A percentile compares a stretch with the other conserved stretches of the same genome.
These are phyloP conservation scores for Axinella damicornis DNA, from an alignment of 37 sponge, comb jelly and placozoan genomes.

Conservation along the genomic window DNA sequence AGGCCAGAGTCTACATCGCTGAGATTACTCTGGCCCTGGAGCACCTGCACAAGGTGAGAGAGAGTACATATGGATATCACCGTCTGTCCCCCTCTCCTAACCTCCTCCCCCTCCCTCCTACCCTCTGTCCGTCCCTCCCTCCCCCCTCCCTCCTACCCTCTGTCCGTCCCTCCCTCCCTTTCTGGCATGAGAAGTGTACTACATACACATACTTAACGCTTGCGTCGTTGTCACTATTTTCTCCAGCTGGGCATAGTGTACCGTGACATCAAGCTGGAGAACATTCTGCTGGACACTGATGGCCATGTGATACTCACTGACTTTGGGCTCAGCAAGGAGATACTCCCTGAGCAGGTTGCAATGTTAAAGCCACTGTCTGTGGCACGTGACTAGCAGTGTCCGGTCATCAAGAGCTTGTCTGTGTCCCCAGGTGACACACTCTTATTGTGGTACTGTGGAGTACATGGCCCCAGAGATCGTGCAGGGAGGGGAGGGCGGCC, in stretches of 20 bases:
- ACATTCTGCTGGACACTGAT: conserved; percentile 89
- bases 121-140: no score
- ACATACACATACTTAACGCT: neutral
- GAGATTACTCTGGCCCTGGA: conserved; percentile 95
- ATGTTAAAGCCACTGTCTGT: neutral
- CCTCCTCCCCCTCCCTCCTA: neutral
- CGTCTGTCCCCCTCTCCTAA: conserved; percentile 10
- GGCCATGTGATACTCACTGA: conserved; percentile 97
- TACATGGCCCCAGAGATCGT: conserved; percentile 99
- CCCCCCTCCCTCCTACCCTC: no score
- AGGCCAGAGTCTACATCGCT: conserved; percentile 83
- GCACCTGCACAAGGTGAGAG: conserved; percentile 85
- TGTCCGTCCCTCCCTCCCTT: neutral
- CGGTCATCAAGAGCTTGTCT: conserved; percentile 15
- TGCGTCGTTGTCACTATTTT: neutral
- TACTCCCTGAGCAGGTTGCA: conserved; percentile 71
- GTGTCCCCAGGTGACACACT: conserved; percentile 79
- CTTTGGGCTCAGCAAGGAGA: conserved; percentile 95
- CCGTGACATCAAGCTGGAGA: conserved; percentile 97
- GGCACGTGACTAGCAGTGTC: neutral
- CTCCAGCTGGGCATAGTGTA: conserved; percentile 92
- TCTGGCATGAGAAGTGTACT: neutral
- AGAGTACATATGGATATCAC: no score
- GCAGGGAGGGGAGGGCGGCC: conserved; percentile 70
- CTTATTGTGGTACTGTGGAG: conserved; percentile 98